Conservation (phyloP, 1,140 invertebrate species). For the Polyergus mexicanus region DNA sequence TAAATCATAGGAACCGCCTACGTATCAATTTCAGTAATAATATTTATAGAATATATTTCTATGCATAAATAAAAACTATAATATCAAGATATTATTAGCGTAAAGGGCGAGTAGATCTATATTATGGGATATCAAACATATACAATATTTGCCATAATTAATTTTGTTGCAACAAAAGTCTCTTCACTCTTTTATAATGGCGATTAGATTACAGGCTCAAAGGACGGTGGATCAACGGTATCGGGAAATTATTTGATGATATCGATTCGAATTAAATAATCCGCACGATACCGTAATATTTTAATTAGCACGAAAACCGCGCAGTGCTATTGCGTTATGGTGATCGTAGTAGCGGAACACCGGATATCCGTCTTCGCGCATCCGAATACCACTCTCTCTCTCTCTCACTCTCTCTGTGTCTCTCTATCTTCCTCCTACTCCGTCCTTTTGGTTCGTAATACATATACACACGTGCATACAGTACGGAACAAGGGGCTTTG, state of each 20-base stretch:
- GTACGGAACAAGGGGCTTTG: slow-evolving; percentile 65
- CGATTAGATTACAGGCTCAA: not conserved
- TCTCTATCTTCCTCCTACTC: slow-evolving; percentile 20
- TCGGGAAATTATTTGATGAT: not conserved
- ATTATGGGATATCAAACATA: not conserved
- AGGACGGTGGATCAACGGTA: not conserved
- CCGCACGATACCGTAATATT: not conserved
- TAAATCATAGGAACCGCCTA: not conserved
- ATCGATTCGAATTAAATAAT: slow-evolving; percentile 40
- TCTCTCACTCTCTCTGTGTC: no score
- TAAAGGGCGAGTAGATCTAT: not conserved
- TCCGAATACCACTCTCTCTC: slow-evolving; percentile 47
- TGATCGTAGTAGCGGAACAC: slow-evolving; percentile 79
- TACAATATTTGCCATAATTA: slow-evolving; percentile 14
- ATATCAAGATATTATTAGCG: slow-evolving; percentile 5
- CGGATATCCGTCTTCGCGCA: slow-evolving; percentile 83
- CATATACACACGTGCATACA: slow-evolving; percentile 55
- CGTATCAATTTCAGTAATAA: not conserved
- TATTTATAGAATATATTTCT: not conserved
- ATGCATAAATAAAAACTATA: not conserved
- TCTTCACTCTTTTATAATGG: not conserved
- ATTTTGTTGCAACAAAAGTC: not conserved
- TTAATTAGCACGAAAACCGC: slow-evolving; percentile 55
- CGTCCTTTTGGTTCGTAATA: slow-evolving; percentile 12
- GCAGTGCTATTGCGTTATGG: slow-evolving; percentile 17